Evolutionary conservation across 2,888 invertebrate species (phyloP), one percentile per base, ranked within the genome.

Genomic region (Salticus scenicus): DNA sequence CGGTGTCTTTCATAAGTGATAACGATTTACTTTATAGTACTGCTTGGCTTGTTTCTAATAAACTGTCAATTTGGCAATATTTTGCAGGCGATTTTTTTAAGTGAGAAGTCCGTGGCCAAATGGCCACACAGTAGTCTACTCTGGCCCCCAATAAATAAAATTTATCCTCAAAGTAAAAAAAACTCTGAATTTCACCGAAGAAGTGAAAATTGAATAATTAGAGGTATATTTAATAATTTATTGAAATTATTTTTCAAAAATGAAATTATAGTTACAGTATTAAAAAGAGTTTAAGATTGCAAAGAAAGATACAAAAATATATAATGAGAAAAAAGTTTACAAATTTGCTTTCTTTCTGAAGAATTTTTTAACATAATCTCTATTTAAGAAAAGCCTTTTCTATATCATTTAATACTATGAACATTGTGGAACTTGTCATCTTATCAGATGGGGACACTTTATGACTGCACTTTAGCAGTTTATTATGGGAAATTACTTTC

Each of bases 241-340:
- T 51, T 51, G 51, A 51, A 51, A 51, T 51, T 51, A 51, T 14
- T 51, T 51, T 8, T 5, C 51, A 51, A 51, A 51, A 51, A 17
- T 51, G 51, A 4, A 51, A 51, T 51, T 8, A 51, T 14, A 51
- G 51, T 51, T 51, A 51, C 51, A 51, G 51, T 51, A 51, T 51
- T 20, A 51, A 51, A 51, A 51, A 51, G 51, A 51, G 51, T 63
- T 28, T 63, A 63, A 28, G 24, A 63, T 63, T 63, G 63, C 28
- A 28, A 63, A 63, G 63, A 63, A 8, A 63, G 63, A 63, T 63
- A 63, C 63, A 63, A 63, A 63, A 63, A 63, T 63, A 63, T 63
- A 63, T 10, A 51, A 51, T 14, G 4, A 14, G 51, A 17, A 51
- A 51, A 41, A 51, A 51, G 17, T 51, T 51, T 51, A 51, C 51